Conservation (phyloP, 1,140 invertebrate species). For the Bilobella aurantiaca region DNA sequence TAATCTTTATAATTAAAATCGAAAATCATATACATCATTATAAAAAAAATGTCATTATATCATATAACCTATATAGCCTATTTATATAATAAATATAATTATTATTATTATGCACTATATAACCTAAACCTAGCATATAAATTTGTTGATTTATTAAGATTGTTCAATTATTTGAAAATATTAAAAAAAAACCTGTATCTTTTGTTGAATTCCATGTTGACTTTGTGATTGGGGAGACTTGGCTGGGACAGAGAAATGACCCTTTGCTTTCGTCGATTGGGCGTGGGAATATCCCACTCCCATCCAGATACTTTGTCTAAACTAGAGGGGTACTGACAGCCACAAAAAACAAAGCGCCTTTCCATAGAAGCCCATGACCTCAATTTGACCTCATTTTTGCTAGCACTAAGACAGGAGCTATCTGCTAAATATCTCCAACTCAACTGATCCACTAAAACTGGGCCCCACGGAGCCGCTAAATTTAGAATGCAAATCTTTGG, state of each 20-base stretch:
- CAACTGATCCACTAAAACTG: neutral
- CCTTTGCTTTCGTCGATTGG: slow-evolving; percentile 19
- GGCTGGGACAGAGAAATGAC: slow-evolving; percentile 29
- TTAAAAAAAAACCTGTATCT: slow-evolving; percentile 24
- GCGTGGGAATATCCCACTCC: slow-evolving; percentile 32
- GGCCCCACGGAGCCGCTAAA: neutral
- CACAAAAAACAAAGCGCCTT: slow-evolving; percentile 30
- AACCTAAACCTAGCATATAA: too few species aligned
- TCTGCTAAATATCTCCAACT: slow-evolving; percentile 13
- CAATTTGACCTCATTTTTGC: neutral
- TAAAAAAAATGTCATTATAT: too few species aligned
- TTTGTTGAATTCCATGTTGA: slow-evolving; percentile 32
- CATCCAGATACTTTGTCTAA: slow-evolving; percentile 17
- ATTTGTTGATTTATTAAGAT: neutral
- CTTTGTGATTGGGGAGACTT: slow-evolving; percentile 15
- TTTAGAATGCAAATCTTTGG: too few species aligned
- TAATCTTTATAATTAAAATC: too few species aligned
- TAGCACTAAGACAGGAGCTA: slow-evolving; percentile 15
- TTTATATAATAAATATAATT: too few species aligned
- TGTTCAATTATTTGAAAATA: neutral
- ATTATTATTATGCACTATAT: too few species aligned
- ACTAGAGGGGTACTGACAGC: slow-evolving; percentile 31
- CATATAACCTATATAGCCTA: too few species aligned
- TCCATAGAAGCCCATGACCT: slow-evolving; percentile 24
- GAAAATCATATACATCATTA: too few species aligned